These are phyloP conservation scores for Thereva unica DNA, from an alignment of 2,888 invertebrate species.

Conservation along the genomic window DNA sequence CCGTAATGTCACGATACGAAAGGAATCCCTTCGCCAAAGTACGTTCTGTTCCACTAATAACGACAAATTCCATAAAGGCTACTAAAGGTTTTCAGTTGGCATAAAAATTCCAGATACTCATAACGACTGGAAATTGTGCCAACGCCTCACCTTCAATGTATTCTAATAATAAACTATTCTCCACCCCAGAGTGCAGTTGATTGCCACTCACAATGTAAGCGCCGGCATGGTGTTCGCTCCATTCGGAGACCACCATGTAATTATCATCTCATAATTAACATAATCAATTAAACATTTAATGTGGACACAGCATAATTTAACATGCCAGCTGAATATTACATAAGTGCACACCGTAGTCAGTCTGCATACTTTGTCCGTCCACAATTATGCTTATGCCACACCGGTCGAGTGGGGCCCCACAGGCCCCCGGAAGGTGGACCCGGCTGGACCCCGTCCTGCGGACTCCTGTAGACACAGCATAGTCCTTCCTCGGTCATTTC, in stretches of 20 bases:
- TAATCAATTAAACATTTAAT: conserved; percentile 37
- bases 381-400: conserved; percentile 13
- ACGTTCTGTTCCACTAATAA: too few relatives aligned
- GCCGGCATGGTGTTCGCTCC: conserved; percentile 7
- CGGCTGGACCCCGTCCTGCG: not conserved
- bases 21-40: too few relatives aligned
- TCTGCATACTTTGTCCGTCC: conserved; percentile 17
- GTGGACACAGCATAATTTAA: conserved; percentile 33
- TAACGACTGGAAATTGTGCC: too few relatives aligned
- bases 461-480: not conserved
- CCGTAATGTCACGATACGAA: too few relatives aligned
- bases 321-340: conserved; percentile 33
- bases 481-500: conserved; percentile 21
- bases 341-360: conserved; percentile 21
- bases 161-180: not conserved
- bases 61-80: too few relatives aligned
- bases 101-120: too few relatives aligned
- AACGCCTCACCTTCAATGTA: too few relatives aligned
- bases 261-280: conserved; percentile 32
- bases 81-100: too few relatives aligned
- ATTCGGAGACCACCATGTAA: conserved; percentile 24
- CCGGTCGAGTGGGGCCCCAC: not conserved
- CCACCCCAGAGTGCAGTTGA: conserved; percentile 1
- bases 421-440: not conserved
- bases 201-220: conserved; percentile 2